These are phyloP conservation scores for Circaetus cinerascens DNA, from an alignment of 2,113 vertebrate genomes.

Conservation along the genomic window DNA sequence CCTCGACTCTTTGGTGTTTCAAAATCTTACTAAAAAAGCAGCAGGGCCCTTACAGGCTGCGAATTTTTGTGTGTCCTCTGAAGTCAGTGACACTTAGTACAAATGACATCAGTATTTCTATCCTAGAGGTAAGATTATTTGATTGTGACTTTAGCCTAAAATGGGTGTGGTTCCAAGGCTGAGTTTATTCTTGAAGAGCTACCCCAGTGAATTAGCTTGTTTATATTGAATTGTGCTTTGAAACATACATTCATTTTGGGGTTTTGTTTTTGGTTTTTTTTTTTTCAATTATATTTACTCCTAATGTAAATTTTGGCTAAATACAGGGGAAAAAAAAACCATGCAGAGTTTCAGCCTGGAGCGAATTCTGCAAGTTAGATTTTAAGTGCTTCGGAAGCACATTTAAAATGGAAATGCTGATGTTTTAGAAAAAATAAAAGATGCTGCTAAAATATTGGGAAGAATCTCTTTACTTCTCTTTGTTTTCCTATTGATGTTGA, in stretches of 20 bases:
- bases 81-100: not conserved
- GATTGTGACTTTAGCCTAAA: not conserved
- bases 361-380: not conserved
- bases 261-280: not conserved
- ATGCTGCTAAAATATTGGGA: not conserved
- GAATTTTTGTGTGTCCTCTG: not conserved
- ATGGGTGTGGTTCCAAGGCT: not conserved
- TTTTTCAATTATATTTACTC: not conserved
- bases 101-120: not conserved
- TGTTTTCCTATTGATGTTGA: not conserved
- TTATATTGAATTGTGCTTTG: not conserved
- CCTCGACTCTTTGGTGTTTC: not conserved
- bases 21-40: not conserved
- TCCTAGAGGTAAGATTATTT: not conserved
- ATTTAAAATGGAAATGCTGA: slow-evolving; percentile 25
- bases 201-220: not conserved
- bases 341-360: slow-evolving; percentile 33
- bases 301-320: not conserved
- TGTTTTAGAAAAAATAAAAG: not conserved
- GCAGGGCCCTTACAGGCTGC: not conserved
- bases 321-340: not conserved
- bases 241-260: not conserved
- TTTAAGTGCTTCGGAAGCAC: not conserved
- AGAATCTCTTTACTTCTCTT: not conserved
- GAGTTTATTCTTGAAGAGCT: not conserved